A percentile compares a stretch with the other conserved stretches of the same genome.
phyloP scores from a whole-genome alignment of 2,797 vertebrate genomes.

The Pangasius mekongensis region DNA sequence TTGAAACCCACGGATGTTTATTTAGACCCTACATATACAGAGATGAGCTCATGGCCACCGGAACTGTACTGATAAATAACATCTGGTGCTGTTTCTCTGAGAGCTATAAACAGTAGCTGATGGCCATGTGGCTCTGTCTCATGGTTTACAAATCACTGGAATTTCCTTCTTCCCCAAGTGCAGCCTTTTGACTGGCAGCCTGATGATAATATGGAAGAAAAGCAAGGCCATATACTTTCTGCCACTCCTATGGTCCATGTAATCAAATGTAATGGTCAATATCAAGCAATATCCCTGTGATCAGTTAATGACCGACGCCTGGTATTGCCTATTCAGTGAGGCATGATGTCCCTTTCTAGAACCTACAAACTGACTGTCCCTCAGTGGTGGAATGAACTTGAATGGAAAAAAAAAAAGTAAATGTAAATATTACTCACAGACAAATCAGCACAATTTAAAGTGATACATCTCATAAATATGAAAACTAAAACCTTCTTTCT shows the following conservation, averaged over 20 bases:
- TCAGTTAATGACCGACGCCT: too few relatives aligned
- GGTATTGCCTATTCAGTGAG: too few relatives aligned
- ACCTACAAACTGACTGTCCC: too few relatives aligned
- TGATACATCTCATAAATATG: neutral
- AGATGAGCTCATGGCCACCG: constrained; percentile 37
- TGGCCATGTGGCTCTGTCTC: constrained; percentile 35
- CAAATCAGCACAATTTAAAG: neutral
- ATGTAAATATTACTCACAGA: neutral
- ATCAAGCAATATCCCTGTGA: too few relatives aligned
- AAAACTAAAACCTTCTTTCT: neutral
- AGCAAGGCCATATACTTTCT: neutral
- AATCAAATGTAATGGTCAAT: neutral
- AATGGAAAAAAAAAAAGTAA: too few relatives aligned
- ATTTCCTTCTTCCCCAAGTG: constrained; percentile 37
- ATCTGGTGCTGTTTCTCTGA: constrained; percentile 36
- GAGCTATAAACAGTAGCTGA: constrained; percentile 37
- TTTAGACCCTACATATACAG: constrained; percentile 17
- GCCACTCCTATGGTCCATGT: neutral
- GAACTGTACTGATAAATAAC: constrained; percentile 40
- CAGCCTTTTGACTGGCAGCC: constrained; percentile 30
- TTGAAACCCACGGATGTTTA: constrained; percentile 28
- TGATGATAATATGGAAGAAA: neutral
- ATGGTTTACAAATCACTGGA: constrained; percentile 26
- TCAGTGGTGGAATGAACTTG: too few relatives aligned
- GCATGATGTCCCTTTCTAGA: too few relatives aligned